These are phyloP conservation scores for Suillia variegata DNA, from an alignment of 2,888 invertebrate species.

Conservation along the genomic window DNA sequence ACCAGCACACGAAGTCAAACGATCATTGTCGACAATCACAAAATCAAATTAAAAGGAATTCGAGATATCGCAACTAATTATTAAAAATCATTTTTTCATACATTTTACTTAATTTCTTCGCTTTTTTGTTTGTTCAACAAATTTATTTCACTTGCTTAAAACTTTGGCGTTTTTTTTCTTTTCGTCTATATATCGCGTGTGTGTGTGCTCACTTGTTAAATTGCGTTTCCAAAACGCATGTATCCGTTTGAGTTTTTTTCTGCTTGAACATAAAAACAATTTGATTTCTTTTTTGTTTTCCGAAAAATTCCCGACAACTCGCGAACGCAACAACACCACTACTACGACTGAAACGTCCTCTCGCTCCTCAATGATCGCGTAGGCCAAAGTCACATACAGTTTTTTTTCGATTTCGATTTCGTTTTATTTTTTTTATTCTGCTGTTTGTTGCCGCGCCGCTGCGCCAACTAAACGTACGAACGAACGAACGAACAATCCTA, in stretches of 20 bases:
- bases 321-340: constrained; percentile 42
- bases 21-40: constrained; percentile 37
- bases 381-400: constrained; percentile 26
- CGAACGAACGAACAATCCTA: no score
- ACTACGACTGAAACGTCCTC: constrained; percentile 51
- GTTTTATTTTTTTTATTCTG: neutral
- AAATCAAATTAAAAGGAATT: constrained; percentile 31
- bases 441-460: neutral
- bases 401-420: no score
- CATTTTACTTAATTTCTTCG: no score
- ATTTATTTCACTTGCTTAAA: no score
- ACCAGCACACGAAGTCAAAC: constrained; percentile 43
- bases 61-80: no score
- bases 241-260: neutral
- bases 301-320: constrained; percentile 15
- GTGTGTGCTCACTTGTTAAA: neutral
- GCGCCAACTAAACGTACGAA: no score
- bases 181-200: no score
- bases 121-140: no score
- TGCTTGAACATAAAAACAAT: neutral
- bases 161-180: no score
- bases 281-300: neutral
- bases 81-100: no score
- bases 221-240: neutral
- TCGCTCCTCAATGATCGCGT: constrained; percentile 39